Conservation (phyloP, 2,888 invertebrate species). For the Parnassius apollo region DNA sequence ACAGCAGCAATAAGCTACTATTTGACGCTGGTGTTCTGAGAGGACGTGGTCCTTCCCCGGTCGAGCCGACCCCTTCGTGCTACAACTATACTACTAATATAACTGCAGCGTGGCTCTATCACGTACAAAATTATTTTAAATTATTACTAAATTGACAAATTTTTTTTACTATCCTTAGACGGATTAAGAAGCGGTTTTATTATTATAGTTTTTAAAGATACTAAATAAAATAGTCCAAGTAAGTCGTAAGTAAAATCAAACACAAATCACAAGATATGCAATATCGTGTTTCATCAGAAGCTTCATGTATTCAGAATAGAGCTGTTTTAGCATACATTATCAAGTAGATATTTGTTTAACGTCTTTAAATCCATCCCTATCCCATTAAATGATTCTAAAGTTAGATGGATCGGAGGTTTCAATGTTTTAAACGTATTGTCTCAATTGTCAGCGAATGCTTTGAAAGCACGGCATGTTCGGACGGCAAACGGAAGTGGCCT, state of each 20-base stretch:
- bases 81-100: too few relatives aligned
- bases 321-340: conserved; percentile 23
- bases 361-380: conserved; percentile 34
- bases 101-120: too few relatives aligned
- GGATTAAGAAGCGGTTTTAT: too few relatives aligned
- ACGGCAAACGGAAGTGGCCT: conserved; percentile 62
- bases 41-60: too few relatives aligned
- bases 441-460: conserved; percentile 29
- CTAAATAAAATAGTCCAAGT: background rate
- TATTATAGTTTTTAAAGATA: too few relatives aligned
- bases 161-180: too few relatives aligned
- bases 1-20: too few relatives aligned
- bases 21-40: too few relatives aligned
- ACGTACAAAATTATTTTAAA: too few relatives aligned
- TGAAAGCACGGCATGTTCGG: conserved; percentile 66
- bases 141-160: too few relatives aligned
- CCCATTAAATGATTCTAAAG: conserved; percentile 46
- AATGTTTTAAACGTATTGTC: conserved; percentile 44
- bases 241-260: conserved; percentile 10
- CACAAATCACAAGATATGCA: conserved; percentile 6
- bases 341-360: conserved; percentile 18
- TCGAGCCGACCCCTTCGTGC: too few relatives aligned
- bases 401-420: conserved; percentile 46
- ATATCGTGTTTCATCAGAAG: conserved; percentile 14
- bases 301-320: conserved; percentile 24